These are phyloP conservation scores for Luperina nickerlii DNA, from an alignment of 2,888 invertebrate genomes.

Conservation along the genomic window DNA sequence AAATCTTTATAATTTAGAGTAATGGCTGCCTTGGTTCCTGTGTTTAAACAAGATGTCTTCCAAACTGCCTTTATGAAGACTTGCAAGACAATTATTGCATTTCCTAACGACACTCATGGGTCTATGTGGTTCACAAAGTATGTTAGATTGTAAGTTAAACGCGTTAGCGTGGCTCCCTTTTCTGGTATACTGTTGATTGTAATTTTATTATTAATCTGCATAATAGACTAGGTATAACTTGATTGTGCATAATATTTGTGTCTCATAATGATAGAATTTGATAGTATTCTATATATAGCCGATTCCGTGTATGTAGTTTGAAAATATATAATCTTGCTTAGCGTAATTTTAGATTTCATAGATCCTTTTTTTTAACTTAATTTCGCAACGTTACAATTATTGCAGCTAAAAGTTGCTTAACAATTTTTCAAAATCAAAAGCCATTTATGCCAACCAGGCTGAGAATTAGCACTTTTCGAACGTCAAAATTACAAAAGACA, in stretches of 20 bases:
- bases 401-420: background rate
- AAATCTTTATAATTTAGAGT: background rate
- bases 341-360: background rate
- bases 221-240: constrained; percentile 26
- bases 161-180: background rate
- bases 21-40: background rate
- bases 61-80: background rate
- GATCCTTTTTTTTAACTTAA: background rate
- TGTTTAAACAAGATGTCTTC: background rate
- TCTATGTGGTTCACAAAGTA: background rate
- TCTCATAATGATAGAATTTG: background rate
- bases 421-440: background rate
- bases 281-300: background rate
- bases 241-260: constrained; percentile 30
- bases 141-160: background rate
- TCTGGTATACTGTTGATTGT: background rate
- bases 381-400: background rate
- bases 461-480: too few relatives aligned
- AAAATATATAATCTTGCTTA: background rate
- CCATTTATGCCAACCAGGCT: too few relatives aligned
- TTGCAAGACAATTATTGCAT: background rate
- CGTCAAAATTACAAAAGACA: too few relatives aligned
- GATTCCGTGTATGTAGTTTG: background rate
- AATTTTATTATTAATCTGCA: constrained; percentile 26
- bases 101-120: background rate